Base-by-base conservation (phyloP, 1,140 invertebrate genomes). In the Scaptodrosophila lebanonensis region DNA sequence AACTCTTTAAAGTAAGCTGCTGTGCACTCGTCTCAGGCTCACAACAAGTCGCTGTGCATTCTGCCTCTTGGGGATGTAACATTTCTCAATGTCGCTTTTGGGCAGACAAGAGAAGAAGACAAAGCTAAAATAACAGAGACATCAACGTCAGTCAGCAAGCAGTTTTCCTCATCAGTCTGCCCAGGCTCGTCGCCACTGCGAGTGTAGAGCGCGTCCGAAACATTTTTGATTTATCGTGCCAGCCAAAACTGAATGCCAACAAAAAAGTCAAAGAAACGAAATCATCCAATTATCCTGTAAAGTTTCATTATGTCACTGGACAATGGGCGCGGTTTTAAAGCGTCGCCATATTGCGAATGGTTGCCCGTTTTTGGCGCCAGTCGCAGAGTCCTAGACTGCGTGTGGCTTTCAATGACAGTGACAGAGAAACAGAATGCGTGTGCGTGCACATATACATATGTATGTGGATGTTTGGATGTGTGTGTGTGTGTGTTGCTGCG, bases 201-300 rank as follows among this genome's bases (percentile, higher is more conserved):
- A 25, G 22, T 8, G 22, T 8, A 25, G 22, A 3, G 8, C 22
- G 22, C 22, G 3, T 25, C 3, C 22, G 3, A 25, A 25, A 25
- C 32, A 32, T 27, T 53, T 75, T 63, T 82, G 70, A 82, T 83
- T 82, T 82, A 82, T 83, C 43, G 44, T 60, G 30, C 45, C 15
- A 32, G 43, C 25, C 32, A 33, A 44, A 27, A n/a, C 29, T 22
- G 11, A 32, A 35, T 12, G 29, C 29, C 15, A 48, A 49, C 8
- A 45, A 33, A 42, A 38, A 47, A 27, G 13, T 16, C 27, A 48
- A 25, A 13, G 44, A 43, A 44, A 50, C 60, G 30, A 65, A 79
- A 58, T 54, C 70, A 61, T 82, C 75, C 76, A 82, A 82, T 82
- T 82, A 82, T 75, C 44, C 70, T 60, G 76, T 67, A 83, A 75